Evolutionary conservation across 2,113 vertebrate genomes (phyloP).

Genomic region (Lepisosteus osseus): DNA sequence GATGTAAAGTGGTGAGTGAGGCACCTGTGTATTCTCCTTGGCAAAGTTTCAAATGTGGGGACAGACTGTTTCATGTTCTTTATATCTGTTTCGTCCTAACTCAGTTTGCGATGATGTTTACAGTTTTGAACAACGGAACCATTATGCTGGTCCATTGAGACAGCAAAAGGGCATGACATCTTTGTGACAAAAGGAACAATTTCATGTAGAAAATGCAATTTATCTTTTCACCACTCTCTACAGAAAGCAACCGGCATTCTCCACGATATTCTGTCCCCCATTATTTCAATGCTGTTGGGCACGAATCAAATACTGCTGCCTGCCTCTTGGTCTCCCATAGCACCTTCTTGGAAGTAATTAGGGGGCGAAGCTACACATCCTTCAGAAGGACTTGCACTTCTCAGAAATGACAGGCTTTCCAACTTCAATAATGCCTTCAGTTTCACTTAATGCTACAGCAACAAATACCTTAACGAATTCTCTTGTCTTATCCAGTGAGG

Average conservation of each 20-base stretch:
- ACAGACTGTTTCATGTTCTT: slow-evolving; percentile 13
- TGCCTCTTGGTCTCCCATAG: neutral
- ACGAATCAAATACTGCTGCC: neutral
- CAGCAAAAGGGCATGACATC: neutral
- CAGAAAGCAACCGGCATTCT: slow-evolving; percentile 7
- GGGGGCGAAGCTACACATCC: neutral
- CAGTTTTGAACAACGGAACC: neutral
- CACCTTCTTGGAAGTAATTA: neutral
- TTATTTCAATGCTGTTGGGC: neutral
- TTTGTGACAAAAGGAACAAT: slow-evolving; percentile 8
- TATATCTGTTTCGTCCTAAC: slow-evolving; percentile 10
- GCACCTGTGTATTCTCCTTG: neutral
- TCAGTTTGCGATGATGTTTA: neutral
- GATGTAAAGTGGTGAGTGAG: neutral
- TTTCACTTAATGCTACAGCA: slow-evolving; percentile 29
- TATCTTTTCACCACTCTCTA: slow-evolving; percentile 28
- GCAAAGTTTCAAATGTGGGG: slow-evolving; percentile 10
- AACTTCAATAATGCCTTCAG: slow-evolving; percentile 17
- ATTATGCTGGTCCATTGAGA: neutral
- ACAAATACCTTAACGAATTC: slow-evolving; percentile 20
- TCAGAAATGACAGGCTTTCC: slow-evolving; percentile 23
- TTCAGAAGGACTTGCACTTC: slow-evolving; percentile 17
- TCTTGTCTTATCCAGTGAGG: slow-evolving; percentile 15
- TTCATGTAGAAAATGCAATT: slow-evolving; percentile 25
- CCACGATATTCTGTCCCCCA: slow-evolving; percentile 14